Conservation (phyloP, 2,797 vertebrate genomes). For the Anolis apletophallus region DNA sequence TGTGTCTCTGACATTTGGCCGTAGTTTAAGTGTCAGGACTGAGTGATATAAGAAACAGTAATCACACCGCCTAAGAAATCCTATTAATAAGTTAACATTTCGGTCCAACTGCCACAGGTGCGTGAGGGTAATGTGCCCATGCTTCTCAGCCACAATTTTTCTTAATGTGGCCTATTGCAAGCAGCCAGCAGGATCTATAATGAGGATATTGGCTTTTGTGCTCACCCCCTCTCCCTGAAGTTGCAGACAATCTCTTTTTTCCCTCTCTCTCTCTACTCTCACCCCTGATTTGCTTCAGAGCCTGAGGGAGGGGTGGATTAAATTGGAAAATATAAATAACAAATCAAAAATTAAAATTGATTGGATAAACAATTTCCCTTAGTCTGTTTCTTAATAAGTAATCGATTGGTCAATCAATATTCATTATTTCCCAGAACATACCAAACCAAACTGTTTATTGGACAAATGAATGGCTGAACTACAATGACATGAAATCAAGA, state of each 20-base stretch:
- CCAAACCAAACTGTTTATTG: conserved; percentile 85
- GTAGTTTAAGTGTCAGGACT: conserved; percentile 55
- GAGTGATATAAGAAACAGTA: conserved; percentile 54
- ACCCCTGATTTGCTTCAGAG: conserved; percentile 62
- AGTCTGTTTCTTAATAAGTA: conserved; percentile 86
- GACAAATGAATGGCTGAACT: conserved; percentile 83
- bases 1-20: conserved; percentile 47
- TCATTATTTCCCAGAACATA: conserved; percentile 86
- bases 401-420: conserved; percentile 87
- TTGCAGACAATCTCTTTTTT: conserved; percentile 47
- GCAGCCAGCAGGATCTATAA: conserved; percentile 61
- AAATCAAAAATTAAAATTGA: conserved; percentile 88
- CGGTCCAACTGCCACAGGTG: conserved; percentile 67
- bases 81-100: conserved; percentile 70
- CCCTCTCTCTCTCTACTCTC: conserved; percentile 41
- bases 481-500: conserved; percentile 83
- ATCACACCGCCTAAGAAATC: conserved; percentile 63
- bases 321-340: conserved; percentile 87
- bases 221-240: conserved; percentile 46
- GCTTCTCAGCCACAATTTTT: conserved; percentile 62
- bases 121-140: conserved; percentile 61
- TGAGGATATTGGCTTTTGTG: conserved; percentile 57
- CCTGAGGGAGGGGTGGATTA: conserved; percentile 77
- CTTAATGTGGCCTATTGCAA: conserved; percentile 62
- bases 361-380: conserved; percentile 88